Evolutionary conservation across 2,113 vertebrate species (phyloP).

Genomic region (Eolophus roseicapilla): DNA sequence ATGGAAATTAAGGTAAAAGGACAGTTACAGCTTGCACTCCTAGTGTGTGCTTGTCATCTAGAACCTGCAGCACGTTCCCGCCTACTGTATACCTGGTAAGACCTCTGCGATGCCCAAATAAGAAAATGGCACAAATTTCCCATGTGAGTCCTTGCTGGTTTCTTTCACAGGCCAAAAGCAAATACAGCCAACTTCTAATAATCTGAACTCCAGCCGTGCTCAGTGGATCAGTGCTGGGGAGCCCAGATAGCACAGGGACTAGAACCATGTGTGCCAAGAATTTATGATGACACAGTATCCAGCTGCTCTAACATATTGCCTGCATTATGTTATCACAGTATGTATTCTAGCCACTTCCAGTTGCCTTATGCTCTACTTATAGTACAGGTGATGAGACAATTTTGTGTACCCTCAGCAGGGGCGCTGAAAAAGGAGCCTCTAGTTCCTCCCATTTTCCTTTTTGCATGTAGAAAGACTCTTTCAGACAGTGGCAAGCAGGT

Average conservation of each 20-base stretch:
- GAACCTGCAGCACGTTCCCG: rapidly evolving
- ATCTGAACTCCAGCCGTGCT: background rate
- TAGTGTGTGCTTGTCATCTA: background rate
- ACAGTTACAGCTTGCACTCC: background rate
- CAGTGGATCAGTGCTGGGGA: background rate
- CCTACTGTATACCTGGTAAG: background rate
- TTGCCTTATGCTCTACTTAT: background rate
- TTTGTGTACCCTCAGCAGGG: background rate
- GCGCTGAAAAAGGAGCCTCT: background rate
- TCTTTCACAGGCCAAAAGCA: background rate
- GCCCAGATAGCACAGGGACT: background rate
- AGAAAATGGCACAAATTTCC: background rate
- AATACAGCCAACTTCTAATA: background rate
- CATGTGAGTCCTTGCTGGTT: background rate
- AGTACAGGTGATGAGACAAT: background rate
- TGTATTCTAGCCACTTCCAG: background rate
- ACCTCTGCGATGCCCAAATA: background rate
- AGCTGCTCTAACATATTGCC: background rate
- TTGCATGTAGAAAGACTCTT: background rate
- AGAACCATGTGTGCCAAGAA: background rate
- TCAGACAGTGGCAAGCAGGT: background rate
- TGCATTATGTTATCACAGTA: background rate
- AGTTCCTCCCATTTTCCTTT: background rate
- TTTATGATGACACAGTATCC: background rate
- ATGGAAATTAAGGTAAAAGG: background rate